phyloP scores from a whole-genome alignment of 2,888 invertebrate species.

The Cephus nigrinus region DNA sequence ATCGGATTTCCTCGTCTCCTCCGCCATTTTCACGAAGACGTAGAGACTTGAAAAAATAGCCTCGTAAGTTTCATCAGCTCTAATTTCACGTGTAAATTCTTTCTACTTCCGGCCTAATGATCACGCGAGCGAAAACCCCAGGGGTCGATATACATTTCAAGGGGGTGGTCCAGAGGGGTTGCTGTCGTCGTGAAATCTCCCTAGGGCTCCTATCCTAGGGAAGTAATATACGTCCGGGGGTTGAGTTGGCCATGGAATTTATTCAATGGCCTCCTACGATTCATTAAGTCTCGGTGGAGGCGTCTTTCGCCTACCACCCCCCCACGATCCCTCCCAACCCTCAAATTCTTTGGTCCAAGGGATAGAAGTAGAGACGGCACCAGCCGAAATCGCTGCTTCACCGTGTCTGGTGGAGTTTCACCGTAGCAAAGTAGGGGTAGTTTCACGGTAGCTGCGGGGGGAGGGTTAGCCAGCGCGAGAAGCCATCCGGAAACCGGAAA shows the following conservation, averaged over 20 bases:
- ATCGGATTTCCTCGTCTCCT: neutral
- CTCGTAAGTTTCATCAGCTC: neutral
- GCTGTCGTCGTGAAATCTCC: neutral
- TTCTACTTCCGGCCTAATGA: neutral
- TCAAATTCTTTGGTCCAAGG: neutral
- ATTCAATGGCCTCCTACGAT: neutral
- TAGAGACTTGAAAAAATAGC: neutral
- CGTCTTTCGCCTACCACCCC: neutral
- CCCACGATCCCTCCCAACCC: no score
- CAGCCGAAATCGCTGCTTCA: neutral
- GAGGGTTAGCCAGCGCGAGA: neutral
- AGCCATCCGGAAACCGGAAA: conserved; percentile 14
- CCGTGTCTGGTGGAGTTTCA: neutral
- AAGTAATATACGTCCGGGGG: neutral
- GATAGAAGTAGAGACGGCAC: neutral
- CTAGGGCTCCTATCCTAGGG: neutral
- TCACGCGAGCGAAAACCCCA: neutral
- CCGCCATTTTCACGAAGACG: neutral
- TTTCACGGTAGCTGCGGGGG: neutral
- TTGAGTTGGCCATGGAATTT: neutral
- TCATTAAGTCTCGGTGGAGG: neutral
- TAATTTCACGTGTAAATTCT: neutral
- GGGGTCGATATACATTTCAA: neutral
- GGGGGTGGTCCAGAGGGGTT: neutral
- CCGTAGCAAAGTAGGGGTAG: neutral